Percentiles rank a stretch among this genome's conserved stretches.
phyloP scores from a whole-genome alignment of 2,888 invertebrate genomes.

The Cheilosia soror region DNA sequence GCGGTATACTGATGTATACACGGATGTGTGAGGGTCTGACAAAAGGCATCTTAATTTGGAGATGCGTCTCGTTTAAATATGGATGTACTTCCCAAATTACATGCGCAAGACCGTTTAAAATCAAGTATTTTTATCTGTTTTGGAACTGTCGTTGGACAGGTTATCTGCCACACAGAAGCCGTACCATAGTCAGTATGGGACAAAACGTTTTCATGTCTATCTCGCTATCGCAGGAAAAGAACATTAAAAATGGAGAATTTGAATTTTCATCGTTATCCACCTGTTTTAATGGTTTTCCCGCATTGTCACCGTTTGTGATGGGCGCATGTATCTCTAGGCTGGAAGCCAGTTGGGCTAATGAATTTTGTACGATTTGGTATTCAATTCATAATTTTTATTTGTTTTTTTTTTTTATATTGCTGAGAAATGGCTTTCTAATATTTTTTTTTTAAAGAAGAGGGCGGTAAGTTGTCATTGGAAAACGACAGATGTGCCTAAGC shows the following conservation, averaged over 20 bases:
- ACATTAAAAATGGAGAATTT: conserved; percentile 29
- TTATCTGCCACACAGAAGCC: neutral
- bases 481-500: conserved; percentile 6
- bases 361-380: conserved; percentile 29
- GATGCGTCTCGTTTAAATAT: conserved; percentile 18
- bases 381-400: conserved; percentile 34
- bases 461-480: neutral
- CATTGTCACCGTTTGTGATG: conserved; percentile 12
- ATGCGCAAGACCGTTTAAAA: conserved; percentile 42
- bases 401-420: neutral
- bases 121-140: conserved; percentile 19
- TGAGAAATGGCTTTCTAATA: conserved; percentile 30
- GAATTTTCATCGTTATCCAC: conserved; percentile 22
- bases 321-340: neutral
- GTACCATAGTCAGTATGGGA: neutral
- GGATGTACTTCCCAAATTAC: neutral
- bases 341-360: neutral
- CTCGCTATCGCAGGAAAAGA: conserved; percentile 2
- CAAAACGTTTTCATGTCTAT: neutral
- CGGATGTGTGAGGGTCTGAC: neutral
- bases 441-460: neutral
- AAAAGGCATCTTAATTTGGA: conserved; percentile 39
- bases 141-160: neutral
- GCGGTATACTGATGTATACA: conserved; percentile 4
- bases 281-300: neutral